Base-by-base conservation (phyloP, 2,113 vertebrate species). In the Antennarius striatus region DNA sequence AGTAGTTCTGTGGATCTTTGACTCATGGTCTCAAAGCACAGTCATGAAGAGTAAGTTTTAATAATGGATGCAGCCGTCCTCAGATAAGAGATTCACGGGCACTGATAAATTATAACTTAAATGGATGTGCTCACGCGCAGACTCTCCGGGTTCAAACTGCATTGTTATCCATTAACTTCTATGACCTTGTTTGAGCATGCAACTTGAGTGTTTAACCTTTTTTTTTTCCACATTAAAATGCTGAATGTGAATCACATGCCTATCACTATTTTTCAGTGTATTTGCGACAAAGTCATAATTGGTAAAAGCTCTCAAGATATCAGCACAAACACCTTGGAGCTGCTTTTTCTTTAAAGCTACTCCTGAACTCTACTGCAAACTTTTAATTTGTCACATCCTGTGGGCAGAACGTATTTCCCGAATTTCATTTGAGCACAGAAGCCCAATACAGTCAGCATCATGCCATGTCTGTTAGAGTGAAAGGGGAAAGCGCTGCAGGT, bases 301-400 rank as follows among this genome's bases (percentile, higher is more conserved):
- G 45, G 46, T 7, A 51, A 66, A 68, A 17, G 10, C 55, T n/a
- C 22, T 39, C 22, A 5, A 29, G 52, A 30, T 15, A 52, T 47
- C 28, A 42, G 52, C 30, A 15, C 39, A 17, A 28, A 14, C 13
- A 56, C 43, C 8, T 32, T 29, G 13, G 46, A 61, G 17, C 16
- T 1, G 39, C 56, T 17, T 32, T 46, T 74, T 43, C 56, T 56
- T 43, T 50, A 51, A 57, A 51, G 60, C 53, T 57, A 22, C 48
- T 17, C 29, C 22, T 40, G 29, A 40, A 28, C 29, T 61, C 40
- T 36, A 5, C 43, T 56, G 52, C 46, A 71, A 30, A 22, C n/a
- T 71, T 63, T 43, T 30, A 49, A 71, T 71, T 49, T 45, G 52
- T 53, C 54, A 58, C 45, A 14, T 63, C 46, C 16, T 43, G 40